Conservation (phyloP, 64 coral and sea anemone species). For the Montipora foliosa region DNA sequence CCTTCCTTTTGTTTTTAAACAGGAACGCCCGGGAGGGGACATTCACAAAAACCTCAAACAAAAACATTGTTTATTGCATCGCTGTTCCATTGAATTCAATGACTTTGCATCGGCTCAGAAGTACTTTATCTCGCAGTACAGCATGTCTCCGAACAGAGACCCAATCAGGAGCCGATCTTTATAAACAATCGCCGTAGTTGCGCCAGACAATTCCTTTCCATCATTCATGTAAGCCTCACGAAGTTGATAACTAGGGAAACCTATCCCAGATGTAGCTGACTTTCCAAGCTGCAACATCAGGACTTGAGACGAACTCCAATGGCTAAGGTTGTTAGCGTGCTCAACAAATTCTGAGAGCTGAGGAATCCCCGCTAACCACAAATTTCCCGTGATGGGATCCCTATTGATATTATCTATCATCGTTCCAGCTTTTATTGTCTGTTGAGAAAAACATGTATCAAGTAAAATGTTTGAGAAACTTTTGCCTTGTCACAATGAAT, state of each 20-base stretch:
- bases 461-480: neutral
- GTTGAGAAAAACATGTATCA: neutral
- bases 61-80: no score
- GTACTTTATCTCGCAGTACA: constrained; percentile 70
- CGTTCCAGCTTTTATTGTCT: constrained; percentile 75
- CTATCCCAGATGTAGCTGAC: constrained; percentile 16
- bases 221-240: constrained; percentile 81
- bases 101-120: constrained; percentile 17
- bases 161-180: constrained; percentile 79
- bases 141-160: constrained; percentile 60
- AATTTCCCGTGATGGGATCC: constrained; percentile 43
- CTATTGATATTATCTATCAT: constrained; percentile 71
- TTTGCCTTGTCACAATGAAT: neutral
- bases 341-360: constrained; percentile 35
- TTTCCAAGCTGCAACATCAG: constrained; percentile 56
- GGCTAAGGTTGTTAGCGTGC: constrained; percentile 61
- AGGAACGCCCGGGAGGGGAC: no score
- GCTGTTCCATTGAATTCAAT: no score
- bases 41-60: neutral
- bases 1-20: no score
- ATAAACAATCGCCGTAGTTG: constrained; percentile 46
- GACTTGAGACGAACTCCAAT: constrained; percentile 67
- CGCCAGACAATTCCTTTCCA: constrained; percentile 50
- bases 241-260: constrained; percentile 65
- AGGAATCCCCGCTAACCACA: constrained; percentile 63